Evolutionary conservation across 2,113 vertebrate genomes (phyloP).

Genomic region (Tursiops truncatus): DNA sequence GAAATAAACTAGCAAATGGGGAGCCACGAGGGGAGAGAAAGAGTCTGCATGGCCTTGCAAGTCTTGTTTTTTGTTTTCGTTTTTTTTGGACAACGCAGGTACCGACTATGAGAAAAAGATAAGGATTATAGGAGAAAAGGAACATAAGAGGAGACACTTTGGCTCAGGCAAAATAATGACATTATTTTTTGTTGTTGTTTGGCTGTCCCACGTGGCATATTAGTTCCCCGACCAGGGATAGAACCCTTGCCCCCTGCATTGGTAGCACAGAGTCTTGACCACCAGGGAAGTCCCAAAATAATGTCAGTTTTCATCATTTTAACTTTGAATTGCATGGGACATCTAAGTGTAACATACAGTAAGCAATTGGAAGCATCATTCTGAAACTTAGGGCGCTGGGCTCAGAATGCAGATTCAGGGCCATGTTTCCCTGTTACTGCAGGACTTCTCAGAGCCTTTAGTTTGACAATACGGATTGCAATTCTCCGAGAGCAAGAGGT

Average conservation of each 20-base stretch:
- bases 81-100: neutral
- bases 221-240: too few species aligned
- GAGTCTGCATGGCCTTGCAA: rapidly evolving
- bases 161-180: neutral
- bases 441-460: neutral
- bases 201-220: too few species aligned
- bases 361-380: neutral
- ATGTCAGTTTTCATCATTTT: neutral
- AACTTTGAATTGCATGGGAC: neutral
- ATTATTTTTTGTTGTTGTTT: too few species aligned
- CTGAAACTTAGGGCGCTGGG: neutral
- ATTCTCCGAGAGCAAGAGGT: neutral
- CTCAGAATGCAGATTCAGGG: neutral
- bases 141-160: neutral
- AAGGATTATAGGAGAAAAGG: neutral
- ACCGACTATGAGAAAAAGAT: neutral
- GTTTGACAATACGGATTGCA: too few species aligned
- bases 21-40: neutral
- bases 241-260: too few species aligned
- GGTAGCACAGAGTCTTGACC: too few species aligned
- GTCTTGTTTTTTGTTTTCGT: neutral
- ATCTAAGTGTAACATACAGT: neutral
- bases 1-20: neutral
- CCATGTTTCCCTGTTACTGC: neutral
- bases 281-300: too few species aligned